Percentiles rank a stretch among this genome's conserved stretches.
phyloP scores from a whole-genome alignment of 2,797 vertebrate species.

The Aplochiton taeniatus region DNA sequence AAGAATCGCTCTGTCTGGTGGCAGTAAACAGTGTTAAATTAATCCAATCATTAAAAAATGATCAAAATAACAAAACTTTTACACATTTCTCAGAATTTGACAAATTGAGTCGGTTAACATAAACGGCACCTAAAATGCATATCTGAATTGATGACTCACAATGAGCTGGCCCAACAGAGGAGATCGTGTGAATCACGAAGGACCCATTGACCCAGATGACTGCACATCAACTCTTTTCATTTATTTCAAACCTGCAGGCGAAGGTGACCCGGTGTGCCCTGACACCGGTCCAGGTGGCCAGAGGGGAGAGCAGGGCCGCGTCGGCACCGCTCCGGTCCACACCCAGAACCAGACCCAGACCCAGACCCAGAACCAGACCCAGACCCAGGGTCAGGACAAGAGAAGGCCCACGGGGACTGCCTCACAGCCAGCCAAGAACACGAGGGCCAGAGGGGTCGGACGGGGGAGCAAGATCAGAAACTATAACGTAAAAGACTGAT shows the following conservation, averaged over 20 bases:
- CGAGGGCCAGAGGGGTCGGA: constrained; percentile 38
- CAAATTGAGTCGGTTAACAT: no score
- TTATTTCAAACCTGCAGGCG: constrained; percentile 27
- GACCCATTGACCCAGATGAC: no score
- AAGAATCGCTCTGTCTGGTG: no score
- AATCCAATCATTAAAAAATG: no score
- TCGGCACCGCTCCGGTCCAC: constrained; percentile 18
- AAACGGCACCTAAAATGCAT: no score
- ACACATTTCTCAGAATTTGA: no score
- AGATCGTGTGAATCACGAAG: no score
- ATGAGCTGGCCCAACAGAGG: no score
- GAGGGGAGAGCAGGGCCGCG: constrained; percentile 2
- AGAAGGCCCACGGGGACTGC: constrained; percentile 50
- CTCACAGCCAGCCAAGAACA: constrained; percentile 42
- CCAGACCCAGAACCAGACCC: constrained; percentile 63
- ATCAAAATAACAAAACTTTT: no score
- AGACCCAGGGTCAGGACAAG: constrained; percentile 60
- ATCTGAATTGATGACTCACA: no score
- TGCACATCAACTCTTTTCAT: no score
- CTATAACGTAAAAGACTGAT: constrained; percentile 87
- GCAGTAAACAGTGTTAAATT: no score
- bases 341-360: constrained; percentile 6
- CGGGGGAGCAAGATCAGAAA: constrained; percentile 78
- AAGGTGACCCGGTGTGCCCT: not conserved
- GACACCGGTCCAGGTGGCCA: constrained; percentile 7